Evolutionary conservation across 2,113 vertebrate genomes (phyloP).

Genomic region (Himantopus leucocephalus): DNA sequence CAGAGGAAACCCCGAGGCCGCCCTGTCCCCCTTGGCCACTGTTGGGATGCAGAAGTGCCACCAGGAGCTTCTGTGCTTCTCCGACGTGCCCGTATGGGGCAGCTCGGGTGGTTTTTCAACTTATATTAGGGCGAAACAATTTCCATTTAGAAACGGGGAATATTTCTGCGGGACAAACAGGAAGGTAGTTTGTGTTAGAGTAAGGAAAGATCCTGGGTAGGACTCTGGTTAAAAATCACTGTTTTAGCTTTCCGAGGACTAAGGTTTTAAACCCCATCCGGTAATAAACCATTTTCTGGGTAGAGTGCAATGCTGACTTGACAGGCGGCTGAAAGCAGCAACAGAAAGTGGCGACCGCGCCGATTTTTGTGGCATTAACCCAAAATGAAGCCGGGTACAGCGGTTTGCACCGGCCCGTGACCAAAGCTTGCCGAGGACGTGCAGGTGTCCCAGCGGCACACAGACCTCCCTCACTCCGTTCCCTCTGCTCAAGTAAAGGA

Average conservation of each 20-base stretch:
- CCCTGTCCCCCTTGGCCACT: too few relatives aligned
- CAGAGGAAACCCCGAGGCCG: background rate
- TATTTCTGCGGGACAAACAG: background rate
- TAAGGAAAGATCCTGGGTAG: background rate
- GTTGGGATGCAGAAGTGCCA: background rate
- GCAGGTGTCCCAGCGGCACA: background rate
- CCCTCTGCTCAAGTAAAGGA: accelerated
- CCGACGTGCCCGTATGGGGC: accelerated
- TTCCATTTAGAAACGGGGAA: accelerated
- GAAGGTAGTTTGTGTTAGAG: too few relatives aligned
- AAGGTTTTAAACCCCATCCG: background rate
- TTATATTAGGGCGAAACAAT: accelerated
- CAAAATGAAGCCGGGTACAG: accelerated
- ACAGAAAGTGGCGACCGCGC: accelerated
- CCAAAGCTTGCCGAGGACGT: background rate
- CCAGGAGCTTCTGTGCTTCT: background rate
- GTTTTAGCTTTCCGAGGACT: background rate
- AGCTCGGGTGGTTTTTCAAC: background rate
- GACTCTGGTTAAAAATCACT: too few relatives aligned
- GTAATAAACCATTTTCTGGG: background rate
- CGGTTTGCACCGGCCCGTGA: accelerated
- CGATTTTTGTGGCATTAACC: background rate
- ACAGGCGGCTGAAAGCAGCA: background rate
- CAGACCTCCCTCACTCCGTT: accelerated
- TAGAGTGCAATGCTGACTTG: accelerated